These are phyloP conservation scores for Chascanopsetta lugubris DNA, from an alignment of 2,113 vertebrate species.

Conservation along the genomic window DNA sequence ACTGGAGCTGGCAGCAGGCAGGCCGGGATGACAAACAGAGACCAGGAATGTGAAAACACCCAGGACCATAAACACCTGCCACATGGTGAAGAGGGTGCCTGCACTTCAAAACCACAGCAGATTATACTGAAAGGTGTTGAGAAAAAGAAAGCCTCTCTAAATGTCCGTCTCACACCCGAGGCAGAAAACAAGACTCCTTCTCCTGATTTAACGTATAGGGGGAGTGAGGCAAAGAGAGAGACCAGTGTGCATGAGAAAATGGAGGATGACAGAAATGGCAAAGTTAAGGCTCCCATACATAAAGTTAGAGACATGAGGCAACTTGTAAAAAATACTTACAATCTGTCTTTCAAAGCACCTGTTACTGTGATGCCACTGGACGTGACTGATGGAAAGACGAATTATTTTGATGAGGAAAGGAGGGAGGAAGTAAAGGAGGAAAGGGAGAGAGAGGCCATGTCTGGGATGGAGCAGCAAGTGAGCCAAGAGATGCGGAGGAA, in stretches of 20 bases:
- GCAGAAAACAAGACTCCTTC: conserved; percentile 56
- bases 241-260: conserved; percentile 33
- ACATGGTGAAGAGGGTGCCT: conserved; percentile 52
- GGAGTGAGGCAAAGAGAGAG: conserved; percentile 30
- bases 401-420: conserved; percentile 15
- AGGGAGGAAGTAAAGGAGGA: conserved; percentile 25
- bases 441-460: neutral
- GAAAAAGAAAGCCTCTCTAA: conserved; percentile 75
- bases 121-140: conserved; percentile 68
- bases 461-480: conserved; percentile 9
- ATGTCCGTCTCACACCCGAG: conserved; percentile 70
- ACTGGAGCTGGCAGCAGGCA: conserved; percentile 43
- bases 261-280: conserved; percentile 46
- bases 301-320: conserved; percentile 89
- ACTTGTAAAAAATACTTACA: conserved; percentile 89
- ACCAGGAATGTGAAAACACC: conserved; percentile 54
- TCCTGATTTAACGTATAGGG: conserved; percentile 26
- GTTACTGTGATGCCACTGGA: conserved; percentile 30
- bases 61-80: conserved; percentile 67
- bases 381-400: conserved; percentile 17
- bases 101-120: conserved; percentile 76
- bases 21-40: conserved; percentile 64
- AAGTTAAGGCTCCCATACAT: conserved; percentile 76
- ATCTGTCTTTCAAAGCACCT: conserved; percentile 82
- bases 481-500: conserved; percentile 20